Conservation (phyloP, 30 jellyfish, hydroid and myxozoan species). For the Hydractinia echinata region DNA sequence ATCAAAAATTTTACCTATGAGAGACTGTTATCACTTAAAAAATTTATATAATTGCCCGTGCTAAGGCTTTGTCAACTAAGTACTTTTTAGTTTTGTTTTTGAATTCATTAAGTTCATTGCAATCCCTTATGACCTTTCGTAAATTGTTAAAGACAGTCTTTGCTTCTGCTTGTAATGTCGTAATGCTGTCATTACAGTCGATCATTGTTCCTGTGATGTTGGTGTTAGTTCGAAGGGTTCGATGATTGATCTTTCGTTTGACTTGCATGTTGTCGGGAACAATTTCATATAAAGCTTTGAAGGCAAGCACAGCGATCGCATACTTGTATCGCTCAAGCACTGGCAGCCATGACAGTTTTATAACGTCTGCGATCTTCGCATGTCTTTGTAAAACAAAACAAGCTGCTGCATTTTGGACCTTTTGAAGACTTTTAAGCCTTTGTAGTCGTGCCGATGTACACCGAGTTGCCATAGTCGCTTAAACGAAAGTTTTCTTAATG, state of each 20-base stretch:
- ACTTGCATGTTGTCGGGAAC: not conserved
- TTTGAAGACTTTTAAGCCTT: not conserved
- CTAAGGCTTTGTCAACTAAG: too few relatives aligned
- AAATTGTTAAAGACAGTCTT: not conserved
- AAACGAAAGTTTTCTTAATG: too few relatives aligned
- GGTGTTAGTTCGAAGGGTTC: not conserved
- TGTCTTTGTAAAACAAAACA: not conserved
- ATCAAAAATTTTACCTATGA: too few relatives aligned
- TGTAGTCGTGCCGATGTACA: not conserved
- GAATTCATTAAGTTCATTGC: too few relatives aligned
- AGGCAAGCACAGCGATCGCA: not conserved
- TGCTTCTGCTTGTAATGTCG: not conserved
- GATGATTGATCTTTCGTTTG: not conserved
- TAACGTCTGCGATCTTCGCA: not conserved
- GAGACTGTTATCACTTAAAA: too few relatives aligned
- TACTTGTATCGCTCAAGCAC: not conserved
- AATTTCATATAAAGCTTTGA: not conserved
- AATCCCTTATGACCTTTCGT: too few relatives aligned
- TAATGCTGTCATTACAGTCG: not conserved
- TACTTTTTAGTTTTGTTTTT: too few relatives aligned
- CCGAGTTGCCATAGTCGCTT: not conserved
- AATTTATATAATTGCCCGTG: too few relatives aligned
- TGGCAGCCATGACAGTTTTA: constrained; percentile 14
- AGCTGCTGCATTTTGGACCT: constrained; percentile 21
- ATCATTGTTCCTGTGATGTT: not conserved